These are phyloP conservation scores for Enteromius trimaculatus DNA, from an alignment of 2,797 vertebrate genomes.

Conservation along the genomic window DNA sequence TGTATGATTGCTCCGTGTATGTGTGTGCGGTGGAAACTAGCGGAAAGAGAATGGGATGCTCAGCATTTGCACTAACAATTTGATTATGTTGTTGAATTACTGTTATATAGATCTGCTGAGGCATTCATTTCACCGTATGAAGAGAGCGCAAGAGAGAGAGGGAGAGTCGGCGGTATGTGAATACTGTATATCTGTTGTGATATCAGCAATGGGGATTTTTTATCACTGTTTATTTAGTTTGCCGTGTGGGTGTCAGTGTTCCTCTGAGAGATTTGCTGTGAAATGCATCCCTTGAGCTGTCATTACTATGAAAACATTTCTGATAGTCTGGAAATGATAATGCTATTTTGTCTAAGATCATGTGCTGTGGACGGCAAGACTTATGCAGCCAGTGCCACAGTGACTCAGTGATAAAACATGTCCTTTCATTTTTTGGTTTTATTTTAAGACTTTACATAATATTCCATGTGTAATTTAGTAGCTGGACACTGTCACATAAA, in stretches of 20 bases:
- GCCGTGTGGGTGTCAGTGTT: slow-evolving; percentile 9
- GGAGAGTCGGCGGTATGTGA: neutral
- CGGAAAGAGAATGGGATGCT: slow-evolving; percentile 77
- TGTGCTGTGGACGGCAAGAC: neutral
- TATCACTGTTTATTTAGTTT: slow-evolving; percentile 31
- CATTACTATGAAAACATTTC: slow-evolving; percentile 32
- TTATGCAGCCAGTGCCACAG: neutral
- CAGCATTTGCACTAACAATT: slow-evolving; percentile 80
- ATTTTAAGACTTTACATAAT: neutral
- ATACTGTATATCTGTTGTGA: slow-evolving; percentile 7
- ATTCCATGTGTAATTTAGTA: neutral
- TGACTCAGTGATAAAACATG: neutral
- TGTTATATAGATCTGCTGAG: slow-evolving; percentile 79
- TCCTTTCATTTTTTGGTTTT: neutral
- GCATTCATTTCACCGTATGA: slow-evolving; percentile 67
- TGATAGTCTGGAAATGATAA: slow-evolving; percentile 29
- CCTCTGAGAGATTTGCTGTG: slow-evolving; percentile 11
- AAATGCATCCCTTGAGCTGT: slow-evolving; percentile 25
- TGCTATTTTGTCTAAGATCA: slow-evolving; percentile 3
- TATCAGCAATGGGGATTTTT: slow-evolving; percentile 17
- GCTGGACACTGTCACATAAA: neutral
- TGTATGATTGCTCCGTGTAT: slow-evolving; percentile 37
- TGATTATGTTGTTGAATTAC: slow-evolving; percentile 83
- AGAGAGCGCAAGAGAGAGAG: slow-evolving; percentile 9
- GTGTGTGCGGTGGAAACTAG: slow-evolving; percentile 63